Conservation (phyloP, 2,888 invertebrate genomes). For the Pecten maximus region DNA sequence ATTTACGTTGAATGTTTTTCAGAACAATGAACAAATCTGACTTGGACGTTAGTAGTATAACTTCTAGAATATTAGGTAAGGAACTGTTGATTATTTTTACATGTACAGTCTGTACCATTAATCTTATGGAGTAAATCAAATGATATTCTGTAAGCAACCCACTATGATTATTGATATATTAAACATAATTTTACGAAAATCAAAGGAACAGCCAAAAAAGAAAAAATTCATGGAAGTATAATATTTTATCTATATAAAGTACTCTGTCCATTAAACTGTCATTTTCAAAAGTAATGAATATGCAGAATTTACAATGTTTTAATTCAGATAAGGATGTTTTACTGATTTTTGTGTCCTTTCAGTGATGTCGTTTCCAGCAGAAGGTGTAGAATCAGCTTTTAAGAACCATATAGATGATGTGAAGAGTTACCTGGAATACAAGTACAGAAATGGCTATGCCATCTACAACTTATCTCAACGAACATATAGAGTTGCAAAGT, state of each 20-base stretch:
- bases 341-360: constrained; percentile 45
- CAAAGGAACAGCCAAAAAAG: too few species aligned
- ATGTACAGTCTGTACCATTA: too few species aligned
- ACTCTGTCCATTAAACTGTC: too few species aligned
- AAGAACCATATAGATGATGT: constrained; percentile 97
- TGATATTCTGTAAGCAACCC: too few species aligned
- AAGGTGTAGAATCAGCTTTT: constrained; percentile 94
- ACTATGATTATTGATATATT: too few species aligned
- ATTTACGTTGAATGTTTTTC: constrained; percentile 49
- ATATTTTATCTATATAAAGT: too few species aligned
- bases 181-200: too few species aligned
- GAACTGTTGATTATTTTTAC: too few species aligned
- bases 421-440: constrained; percentile 89
- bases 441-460: constrained; percentile 88
- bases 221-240: too few species aligned
- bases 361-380: constrained; percentile 97
- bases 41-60: constrained; percentile 95
- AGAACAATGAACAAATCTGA: constrained; percentile 85
- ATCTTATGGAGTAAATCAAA: too few species aligned
- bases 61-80: constrained; percentile 89
- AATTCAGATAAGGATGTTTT: too few species aligned
- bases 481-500: constrained; percentile 83
- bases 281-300: too few species aligned
- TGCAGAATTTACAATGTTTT: not conserved
- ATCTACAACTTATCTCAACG: constrained; percentile 92